Evolutionary conservation across 2,797 vertebrate genomes (phyloP).

Genomic region (Propithecus perrieri): DNA sequence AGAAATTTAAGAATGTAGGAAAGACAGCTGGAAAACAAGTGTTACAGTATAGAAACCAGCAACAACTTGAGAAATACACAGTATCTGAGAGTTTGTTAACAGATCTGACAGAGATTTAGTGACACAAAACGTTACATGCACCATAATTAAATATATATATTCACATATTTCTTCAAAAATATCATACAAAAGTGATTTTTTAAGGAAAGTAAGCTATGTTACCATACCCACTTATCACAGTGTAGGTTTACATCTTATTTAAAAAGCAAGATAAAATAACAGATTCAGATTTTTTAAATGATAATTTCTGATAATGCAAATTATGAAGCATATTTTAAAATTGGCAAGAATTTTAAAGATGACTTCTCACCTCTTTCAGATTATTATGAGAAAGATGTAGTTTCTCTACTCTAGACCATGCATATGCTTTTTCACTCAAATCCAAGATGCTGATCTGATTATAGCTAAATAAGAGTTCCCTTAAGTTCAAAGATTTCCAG

Average conservation of each 20-base stretch:
- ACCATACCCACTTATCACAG: background rate
- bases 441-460: conserved; percentile 92
- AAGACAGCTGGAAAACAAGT: background rate
- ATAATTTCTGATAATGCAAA: background rate
- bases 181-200: background rate
- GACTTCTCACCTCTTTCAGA: conserved; percentile 90
- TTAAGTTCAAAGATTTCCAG: conserved; percentile 93
- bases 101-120: background rate
- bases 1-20: background rate
- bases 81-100: background rate
- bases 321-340: background rate
- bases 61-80: background rate
- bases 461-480: conserved; percentile 94
- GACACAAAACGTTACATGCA: background rate
- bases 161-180: background rate
- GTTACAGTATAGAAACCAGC: fast-evolving
- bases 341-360: conserved; percentile 15
- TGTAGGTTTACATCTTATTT: background rate
- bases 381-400: conserved; percentile 94
- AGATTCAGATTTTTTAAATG: background rate
- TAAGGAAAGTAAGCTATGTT: background rate
- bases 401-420: conserved; percentile 95
- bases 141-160: background rate
- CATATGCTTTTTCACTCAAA: conserved; percentile 89
- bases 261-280: background rate